Conservation (phyloP, 1,140 invertebrate genomes). For the Gonioctena quinquepunctata region DNA sequence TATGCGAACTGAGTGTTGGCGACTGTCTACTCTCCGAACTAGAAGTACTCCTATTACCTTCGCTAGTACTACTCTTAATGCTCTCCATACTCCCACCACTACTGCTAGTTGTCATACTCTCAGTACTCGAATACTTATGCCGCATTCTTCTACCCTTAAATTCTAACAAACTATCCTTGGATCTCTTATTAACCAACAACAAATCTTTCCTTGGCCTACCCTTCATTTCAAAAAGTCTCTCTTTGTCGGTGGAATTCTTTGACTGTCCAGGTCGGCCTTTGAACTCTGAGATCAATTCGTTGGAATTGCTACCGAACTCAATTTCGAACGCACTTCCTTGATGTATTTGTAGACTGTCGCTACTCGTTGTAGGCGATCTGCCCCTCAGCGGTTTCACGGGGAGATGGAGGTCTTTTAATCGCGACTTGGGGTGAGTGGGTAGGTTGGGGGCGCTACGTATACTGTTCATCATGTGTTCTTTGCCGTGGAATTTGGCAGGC, state of each 20-base stretch:
- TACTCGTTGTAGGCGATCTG: slow-evolving; percentile 66
- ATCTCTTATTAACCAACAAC: slow-evolving; percentile 71
- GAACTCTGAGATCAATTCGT: slow-evolving; percentile 54
- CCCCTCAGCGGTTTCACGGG: slow-evolving; percentile 66
- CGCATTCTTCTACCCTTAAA: slow-evolving; percentile 68
- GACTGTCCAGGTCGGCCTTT: slow-evolving; percentile 48
- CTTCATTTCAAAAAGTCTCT: slow-evolving; percentile 62
- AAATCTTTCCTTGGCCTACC: slow-evolving; percentile 66
- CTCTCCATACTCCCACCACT: slow-evolving; percentile 85
- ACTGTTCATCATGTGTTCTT: slow-evolving; percentile 73
- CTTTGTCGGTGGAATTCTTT: slow-evolving; percentile 14
- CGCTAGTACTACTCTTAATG: slow-evolving; percentile 78
- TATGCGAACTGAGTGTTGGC: slow-evolving; percentile 79
- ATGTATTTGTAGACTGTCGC: slow-evolving; percentile 59
- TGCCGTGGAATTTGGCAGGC: slow-evolving; percentile 77
- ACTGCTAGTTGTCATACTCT: slow-evolving; percentile 83
- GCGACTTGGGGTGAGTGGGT: slow-evolving; percentile 69
- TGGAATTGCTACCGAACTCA: slow-evolving; percentile 48
- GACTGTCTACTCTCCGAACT: slow-evolving; percentile 79
- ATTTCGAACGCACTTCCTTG: slow-evolving; percentile 58
- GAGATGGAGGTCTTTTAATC: slow-evolving; percentile 70
- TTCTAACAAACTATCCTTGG: slow-evolving; percentile 64
- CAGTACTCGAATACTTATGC: slow-evolving; percentile 79
- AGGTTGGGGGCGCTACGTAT: slow-evolving; percentile 77
- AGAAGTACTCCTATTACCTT: slow-evolving; percentile 78